Evolutionary conservation across 1,140 invertebrate genomes (phyloP).

Genomic region (Chrysopa pallens): DNA sequence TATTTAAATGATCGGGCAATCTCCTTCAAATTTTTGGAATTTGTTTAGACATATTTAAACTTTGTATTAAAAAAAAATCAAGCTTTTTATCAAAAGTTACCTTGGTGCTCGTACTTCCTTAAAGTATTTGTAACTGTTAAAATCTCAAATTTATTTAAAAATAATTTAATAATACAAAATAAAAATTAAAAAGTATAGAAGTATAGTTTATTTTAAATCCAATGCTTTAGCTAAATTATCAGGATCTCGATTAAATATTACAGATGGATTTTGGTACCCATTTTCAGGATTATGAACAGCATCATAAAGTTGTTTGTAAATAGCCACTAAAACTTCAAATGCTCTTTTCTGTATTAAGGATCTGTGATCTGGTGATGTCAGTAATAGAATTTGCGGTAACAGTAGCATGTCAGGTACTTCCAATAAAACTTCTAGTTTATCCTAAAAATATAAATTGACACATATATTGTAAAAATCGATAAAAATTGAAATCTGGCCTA

Average conservation of each 20-base stretch:
- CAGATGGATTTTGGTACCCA: constrained; percentile 52
- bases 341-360: constrained; percentile 57
- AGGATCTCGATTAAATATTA: constrained; percentile 53
- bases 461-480: not conserved
- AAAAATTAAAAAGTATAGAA: no score
- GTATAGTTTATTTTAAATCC: no score
- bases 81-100: no score
- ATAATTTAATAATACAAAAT: no score
- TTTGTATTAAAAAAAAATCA: no score
- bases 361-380: constrained; percentile 63
- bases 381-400: constrained; percentile 67
- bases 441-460: constrained; percentile 26
- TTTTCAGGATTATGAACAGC: constrained; percentile 57
- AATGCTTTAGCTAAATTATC: constrained; percentile 43
- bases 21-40: no score
- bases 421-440: constrained; percentile 60
- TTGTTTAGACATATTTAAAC: no score
- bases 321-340: constrained; percentile 69
- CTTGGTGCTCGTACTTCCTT: no score
- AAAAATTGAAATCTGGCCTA: not conserved
- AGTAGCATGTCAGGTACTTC: constrained; percentile 62
- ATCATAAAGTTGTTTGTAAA: constrained; percentile 74
- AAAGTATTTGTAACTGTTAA: no score
- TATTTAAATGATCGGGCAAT: no score
- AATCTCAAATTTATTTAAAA: no score